These are phyloP conservation scores for Druon quercuslanigerum DNA, from an alignment of 1,140 invertebrate species.

Conservation along the genomic window DNA sequence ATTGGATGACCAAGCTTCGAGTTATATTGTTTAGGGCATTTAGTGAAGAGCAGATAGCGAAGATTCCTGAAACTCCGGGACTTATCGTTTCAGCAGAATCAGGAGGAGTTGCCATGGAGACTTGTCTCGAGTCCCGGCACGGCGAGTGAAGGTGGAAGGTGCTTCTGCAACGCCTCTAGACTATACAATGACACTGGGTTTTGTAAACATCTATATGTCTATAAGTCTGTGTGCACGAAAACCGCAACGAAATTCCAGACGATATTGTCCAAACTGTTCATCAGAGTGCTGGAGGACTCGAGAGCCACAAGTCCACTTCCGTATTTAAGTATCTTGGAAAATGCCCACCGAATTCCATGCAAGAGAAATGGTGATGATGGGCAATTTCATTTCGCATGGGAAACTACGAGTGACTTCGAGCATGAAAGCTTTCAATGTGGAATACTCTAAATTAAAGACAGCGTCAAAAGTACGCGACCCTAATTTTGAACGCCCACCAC, in stretches of 20 bases:
- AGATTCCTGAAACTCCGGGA: conserved; percentile 9
- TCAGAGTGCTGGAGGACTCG: not conserved
- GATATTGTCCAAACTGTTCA: conserved; percentile 28
- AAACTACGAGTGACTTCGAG: no score
- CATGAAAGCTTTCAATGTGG: no score
- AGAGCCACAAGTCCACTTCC: not conserved
- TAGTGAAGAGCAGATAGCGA: conserved; percentile 10
- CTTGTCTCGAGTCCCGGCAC: conserved; percentile 10
- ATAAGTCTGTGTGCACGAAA: not conserved
- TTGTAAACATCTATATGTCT: conserved; percentile 10
- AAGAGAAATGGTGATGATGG: not conserved
- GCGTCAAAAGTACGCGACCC: no score
- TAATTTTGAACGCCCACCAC: no score
- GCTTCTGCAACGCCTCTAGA: conserved; percentile 19
- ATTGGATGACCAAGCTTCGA: no score
- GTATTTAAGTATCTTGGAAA: conserved; percentile 9
- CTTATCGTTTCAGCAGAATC: not conserved
- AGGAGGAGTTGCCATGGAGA: conserved; percentile 28
- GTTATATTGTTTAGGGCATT: conserved; percentile 14
- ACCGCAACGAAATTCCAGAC: conserved; percentile 18
- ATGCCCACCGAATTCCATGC: not conserved
- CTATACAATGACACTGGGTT: conserved; percentile 2
- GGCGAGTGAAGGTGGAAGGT: conserved; percentile 9
- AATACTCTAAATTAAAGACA: no score
- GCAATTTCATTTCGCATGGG: not conserved